phyloP scores from a whole-genome alignment of 2,113 vertebrate species.

The Zosterops lateralis region DNA sequence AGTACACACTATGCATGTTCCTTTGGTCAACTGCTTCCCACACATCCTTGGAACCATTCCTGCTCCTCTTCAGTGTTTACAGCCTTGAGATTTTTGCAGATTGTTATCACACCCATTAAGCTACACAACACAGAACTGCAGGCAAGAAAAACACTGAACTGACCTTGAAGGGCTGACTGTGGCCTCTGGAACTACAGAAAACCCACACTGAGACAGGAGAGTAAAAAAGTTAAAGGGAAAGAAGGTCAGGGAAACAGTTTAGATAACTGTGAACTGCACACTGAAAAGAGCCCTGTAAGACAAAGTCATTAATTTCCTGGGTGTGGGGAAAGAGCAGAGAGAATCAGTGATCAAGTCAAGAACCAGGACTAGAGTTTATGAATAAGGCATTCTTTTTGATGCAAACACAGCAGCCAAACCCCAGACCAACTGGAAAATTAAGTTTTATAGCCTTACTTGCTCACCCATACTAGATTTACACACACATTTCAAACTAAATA shows the following conservation, averaged over 20 bases:
- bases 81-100: slow-evolving; percentile 34
- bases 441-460: not conserved
- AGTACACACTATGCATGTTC: not conserved
- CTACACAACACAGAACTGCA: not conserved
- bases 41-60: not conserved
- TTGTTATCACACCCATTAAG: slow-evolving; percentile 40
- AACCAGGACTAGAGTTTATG: not conserved
- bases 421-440: not conserved
- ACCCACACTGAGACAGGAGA: not conserved
- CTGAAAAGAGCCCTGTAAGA: not conserved
- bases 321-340: not conserved
- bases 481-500: not conserved
- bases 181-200: not conserved
- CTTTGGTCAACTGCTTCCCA: slow-evolving; percentile 32
- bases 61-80: slow-evolving; percentile 9
- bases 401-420: not conserved
- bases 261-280: not conserved
- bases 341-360: not conserved
- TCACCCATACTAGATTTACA: not conserved
- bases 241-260: slow-evolving; percentile 8
- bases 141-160: slow-evolving; percentile 28
- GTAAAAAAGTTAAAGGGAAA: slow-evolving; percentile 22
- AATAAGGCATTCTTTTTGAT: not conserved
- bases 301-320: slow-evolving; percentile 3
- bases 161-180: not conserved